Base-by-base conservation (phyloP, 2,888 invertebrate species). In the Thecocarcelia acutangulata region DNA sequence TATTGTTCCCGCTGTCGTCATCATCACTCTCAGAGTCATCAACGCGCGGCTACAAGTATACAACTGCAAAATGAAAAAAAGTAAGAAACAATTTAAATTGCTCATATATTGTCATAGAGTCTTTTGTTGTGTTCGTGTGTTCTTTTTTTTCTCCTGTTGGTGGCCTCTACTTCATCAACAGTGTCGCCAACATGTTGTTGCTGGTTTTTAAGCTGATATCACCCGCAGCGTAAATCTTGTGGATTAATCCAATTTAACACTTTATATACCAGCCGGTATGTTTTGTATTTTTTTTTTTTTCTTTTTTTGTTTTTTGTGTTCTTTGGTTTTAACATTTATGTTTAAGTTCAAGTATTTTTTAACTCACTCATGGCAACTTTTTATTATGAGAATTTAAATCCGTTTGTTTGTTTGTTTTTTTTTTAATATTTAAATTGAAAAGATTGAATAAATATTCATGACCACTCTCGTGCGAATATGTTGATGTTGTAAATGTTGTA, bases 211-310 rank as follows among this genome's bases (percentile, higher is more conserved):
- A 86, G 86, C 85, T 88, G 86, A 86, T 88, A 88, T 88, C 87
- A 88, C 88, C 89, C 89, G 89, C 89, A 88, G 89, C 87, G 89
- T 88, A 88, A 89, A 89, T 89, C 88, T 89, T 87, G 85, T 86
- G 88, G 87, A 88, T 88, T 89, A 89, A 89, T 89, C 88, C 88
- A 89, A 89, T 89, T 89, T 89, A 89, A 89, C 88, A 89, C 88
- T 87, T 88, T 88, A 86, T 86, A 85, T 66, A 46, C 37, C 61
- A 80, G 61, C 86, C 86, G 87, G 85, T 85, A 84, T 86, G 84
- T 86, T 84, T 85, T 24, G 33, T 33, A 1, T 8, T 1, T 33
- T 33, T 2, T 24, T 33, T 85, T 85, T 11, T 68, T 17, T 68
- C 3, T 24, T 24, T 50, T 28, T 24, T n/a, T n/a, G 28, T 28